phyloP scores from a whole-genome alignment of 2,888 invertebrate species.

The Netelia melanura region DNA sequence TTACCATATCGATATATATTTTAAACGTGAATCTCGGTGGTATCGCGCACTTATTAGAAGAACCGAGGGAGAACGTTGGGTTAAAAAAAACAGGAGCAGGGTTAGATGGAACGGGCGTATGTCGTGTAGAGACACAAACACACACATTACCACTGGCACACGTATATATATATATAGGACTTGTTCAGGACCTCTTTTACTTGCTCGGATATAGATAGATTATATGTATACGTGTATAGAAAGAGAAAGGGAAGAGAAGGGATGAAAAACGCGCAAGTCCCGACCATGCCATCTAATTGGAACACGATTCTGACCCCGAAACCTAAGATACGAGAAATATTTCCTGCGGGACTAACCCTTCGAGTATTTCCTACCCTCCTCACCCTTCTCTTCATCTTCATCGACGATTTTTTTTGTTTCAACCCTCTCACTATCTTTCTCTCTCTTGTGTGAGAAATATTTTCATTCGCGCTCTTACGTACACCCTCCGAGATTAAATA shows the following conservation, averaged over 20 bases:
- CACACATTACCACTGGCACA: too few species aligned
- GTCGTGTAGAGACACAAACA: not conserved
- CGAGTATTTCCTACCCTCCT: constrained; percentile 27
- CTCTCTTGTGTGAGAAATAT: constrained; percentile 10
- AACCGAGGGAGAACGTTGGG: constrained; percentile 50
- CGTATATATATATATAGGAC: constrained; percentile 24
- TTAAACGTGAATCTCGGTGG: constrained; percentile 65
- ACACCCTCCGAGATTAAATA: not conserved
- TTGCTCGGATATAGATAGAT: constrained; percentile 58
- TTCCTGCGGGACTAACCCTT: constrained; percentile 56
- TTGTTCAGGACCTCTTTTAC: constrained; percentile 20
- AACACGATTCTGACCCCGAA: constrained; percentile 84
- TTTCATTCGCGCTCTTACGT: constrained; percentile 24
- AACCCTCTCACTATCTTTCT: not conserved
- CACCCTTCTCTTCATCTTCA: not conserved
- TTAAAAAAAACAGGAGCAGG: constrained; percentile 40
- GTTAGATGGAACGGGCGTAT: constrained; percentile 20
- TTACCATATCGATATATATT: constrained; percentile 57
- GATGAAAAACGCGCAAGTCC: constrained; percentile 63
- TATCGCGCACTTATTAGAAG: constrained; percentile 68
- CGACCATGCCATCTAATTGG: constrained; percentile 79
- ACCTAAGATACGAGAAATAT: constrained; percentile 81
- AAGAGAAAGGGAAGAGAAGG: constrained; percentile 37
- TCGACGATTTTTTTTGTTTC: not conserved
- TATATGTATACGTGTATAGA: constrained; percentile 16